Conservation (phyloP, 2,113 vertebrate species). For the Salvelinus sp. region DNA sequence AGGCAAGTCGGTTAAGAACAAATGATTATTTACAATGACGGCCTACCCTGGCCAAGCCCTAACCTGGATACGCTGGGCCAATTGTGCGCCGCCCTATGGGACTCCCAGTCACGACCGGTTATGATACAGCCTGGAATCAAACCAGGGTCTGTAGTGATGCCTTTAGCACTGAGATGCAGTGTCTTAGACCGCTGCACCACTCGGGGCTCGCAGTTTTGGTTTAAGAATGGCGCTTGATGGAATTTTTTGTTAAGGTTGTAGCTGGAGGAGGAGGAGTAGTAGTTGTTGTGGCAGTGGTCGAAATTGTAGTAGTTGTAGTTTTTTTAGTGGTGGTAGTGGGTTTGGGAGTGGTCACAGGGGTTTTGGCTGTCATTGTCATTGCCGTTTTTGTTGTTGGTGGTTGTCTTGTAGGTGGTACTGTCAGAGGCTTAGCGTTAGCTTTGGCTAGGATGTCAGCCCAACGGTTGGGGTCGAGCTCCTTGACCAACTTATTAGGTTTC, state of each 20-base stretch:
- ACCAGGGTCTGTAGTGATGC: no score
- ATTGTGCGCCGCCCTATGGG: no score
- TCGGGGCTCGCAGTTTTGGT: not conserved
- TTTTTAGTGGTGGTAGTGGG: not conserved
- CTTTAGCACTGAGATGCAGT: no score
- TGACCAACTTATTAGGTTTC: slow-evolving; percentile 71
- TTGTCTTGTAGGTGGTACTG: slow-evolving; percentile 37
- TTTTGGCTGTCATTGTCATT: slow-evolving; percentile 31
- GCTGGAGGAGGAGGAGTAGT: no score
- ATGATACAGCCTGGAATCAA: no score
- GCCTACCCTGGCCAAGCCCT: no score
- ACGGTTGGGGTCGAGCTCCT: slow-evolving; percentile 70
- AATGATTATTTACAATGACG: no score
- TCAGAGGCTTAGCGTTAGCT: slow-evolving; percentile 62
- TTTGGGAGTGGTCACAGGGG: slow-evolving; percentile 11
- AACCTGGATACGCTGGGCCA: no score
- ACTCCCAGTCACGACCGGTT: no score
- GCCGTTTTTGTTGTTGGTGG: slow-evolving; percentile 20
- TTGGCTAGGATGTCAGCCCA: slow-evolving; percentile 73
- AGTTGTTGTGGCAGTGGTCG: not conserved
- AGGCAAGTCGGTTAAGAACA: no score
- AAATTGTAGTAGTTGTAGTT: not conserved
- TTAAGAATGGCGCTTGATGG: not conserved
- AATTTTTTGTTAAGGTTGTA: not conserved
- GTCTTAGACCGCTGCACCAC: no score